phyloP scores from a whole-genome alignment of 2,888 invertebrate species.

The Campoletis raptor region DNA sequence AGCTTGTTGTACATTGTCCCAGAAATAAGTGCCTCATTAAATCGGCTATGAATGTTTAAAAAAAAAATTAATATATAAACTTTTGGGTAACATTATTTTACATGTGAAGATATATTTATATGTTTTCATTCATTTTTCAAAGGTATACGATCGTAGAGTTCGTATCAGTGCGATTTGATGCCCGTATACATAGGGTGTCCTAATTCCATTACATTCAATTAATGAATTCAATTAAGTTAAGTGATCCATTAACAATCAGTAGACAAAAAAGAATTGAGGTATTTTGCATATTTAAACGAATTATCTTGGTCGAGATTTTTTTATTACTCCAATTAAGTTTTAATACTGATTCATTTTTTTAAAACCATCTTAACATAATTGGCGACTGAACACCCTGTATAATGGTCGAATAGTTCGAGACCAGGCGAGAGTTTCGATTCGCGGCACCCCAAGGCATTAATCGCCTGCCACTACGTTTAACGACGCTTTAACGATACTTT shows the following conservation, averaged over 20 bases:
- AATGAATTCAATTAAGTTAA: not conserved
- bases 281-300: not conserved
- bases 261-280: not conserved
- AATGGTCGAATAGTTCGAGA: conserved; percentile 33
- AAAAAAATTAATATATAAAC: not conserved
- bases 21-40: conserved; percentile 34
- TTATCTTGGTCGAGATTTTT: not conserved
- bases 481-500: conserved; percentile 76
- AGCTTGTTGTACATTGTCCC: conserved; percentile 15
- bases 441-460: conserved; percentile 72
- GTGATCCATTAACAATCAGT: not conserved
- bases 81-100: not conserved
- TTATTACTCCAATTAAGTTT: not conserved
- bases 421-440: conserved; percentile 69
- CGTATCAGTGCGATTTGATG: conserved; percentile 27
- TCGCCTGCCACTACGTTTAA: conserved; percentile 75
- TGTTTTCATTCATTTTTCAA: not conserved
- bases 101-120: not conserved
- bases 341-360: not conserved
- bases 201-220: no score
- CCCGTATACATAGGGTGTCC: not conserved
- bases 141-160: conserved; percentile 18
- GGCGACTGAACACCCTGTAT: conserved; percentile 7
- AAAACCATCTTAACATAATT: not conserved
- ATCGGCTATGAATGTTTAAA: not conserved